A percentile compares a stretch with the other conserved stretches of the same genome.
phyloP scores from a whole-genome alignment of 2,888 invertebrate genomes.

The Phyllotreta striolata region DNA sequence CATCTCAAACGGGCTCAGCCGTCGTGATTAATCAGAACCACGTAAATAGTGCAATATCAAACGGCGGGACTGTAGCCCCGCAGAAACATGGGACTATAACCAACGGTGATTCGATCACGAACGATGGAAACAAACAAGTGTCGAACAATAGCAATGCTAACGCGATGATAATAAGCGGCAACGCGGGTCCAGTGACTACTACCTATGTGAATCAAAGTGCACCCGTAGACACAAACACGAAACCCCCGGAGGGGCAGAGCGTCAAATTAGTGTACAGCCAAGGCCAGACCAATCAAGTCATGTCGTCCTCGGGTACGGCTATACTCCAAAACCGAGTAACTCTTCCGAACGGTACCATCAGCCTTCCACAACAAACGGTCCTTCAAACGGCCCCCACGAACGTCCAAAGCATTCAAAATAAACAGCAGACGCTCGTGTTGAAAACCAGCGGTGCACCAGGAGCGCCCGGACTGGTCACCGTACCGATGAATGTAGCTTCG shows the following conservation, averaged over 20 bases:
- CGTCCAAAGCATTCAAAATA: constrained; percentile 56
- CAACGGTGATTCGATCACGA: constrained; percentile 65
- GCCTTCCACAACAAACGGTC: constrained; percentile 65
- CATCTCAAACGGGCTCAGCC: constrained; percentile 63
- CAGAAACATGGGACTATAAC: constrained; percentile 70
- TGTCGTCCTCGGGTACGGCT: constrained; percentile 59
- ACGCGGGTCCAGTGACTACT: constrained; percentile 51
- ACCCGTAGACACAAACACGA: constrained; percentile 50
- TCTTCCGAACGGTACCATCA: constrained; percentile 76
- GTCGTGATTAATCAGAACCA: constrained; percentile 68
- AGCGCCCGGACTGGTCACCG: constrained; percentile 68
- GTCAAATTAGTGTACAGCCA: constrained; percentile 59
- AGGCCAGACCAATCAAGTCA: constrained; percentile 58
- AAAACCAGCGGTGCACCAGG: constrained; percentile 59
- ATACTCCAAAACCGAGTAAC: constrained; percentile 69
- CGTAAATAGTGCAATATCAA: constrained; percentile 70
- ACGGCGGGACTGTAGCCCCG: constrained; percentile 71
- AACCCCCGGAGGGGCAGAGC: constrained; percentile 43
- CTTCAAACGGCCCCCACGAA: constrained; percentile 64
- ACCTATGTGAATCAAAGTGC: constrained; percentile 51
- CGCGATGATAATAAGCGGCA: constrained; percentile 53
- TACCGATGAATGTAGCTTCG: constrained; percentile 71
- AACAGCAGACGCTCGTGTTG: constrained; percentile 60
- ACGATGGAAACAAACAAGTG: constrained; percentile 54
- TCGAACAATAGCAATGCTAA: constrained; percentile 49